Base-by-base conservation (phyloP, 1,140 invertebrate genomes). In the Aphidius ervi region DNA sequence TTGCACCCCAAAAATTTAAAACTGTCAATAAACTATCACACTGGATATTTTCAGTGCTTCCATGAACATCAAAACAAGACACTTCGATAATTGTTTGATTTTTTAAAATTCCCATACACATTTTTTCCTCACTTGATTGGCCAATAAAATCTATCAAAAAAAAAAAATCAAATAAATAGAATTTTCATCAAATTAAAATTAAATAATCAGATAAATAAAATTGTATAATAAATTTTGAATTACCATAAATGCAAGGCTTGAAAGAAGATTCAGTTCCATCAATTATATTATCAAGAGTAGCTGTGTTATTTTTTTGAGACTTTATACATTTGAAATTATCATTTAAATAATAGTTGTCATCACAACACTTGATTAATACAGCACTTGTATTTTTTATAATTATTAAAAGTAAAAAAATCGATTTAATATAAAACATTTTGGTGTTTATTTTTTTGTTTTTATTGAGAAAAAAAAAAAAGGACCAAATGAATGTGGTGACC, bases 1-100 rank as follows among this genome's bases (percentile, higher is more conserved):
- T 62, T 1, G 70, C 73, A 9, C 75, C 74, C 68, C 69, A 75
- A 42, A 70, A 71, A 42, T 66, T 62, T 6, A 75, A 6, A 1
- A 61, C 55, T 0, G 64, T 70, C 1, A 70, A 63, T n/a, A 74
- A 9, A 49, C 62, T 67, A 16, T 70, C 68, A 53, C 74, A 76
- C 2, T 63, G 20, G 0, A 53, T 23, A 20, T 40, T 9, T 16
- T 7, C 23, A 43, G 31, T 20, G 42, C 45, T n/a, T 9, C 52
- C 2, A 50, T 31, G 0, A 9, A 10, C 43, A 7, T 16, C 31
- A 45, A 42, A 47, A 20, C 63, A 55, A 37, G 53, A 52, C 23
- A 53, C 46, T 4, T 58, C 59, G 31, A 66, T 40, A 16, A 61
- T 31, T 5, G 67, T 70, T 16, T 61, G 61, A 50, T 70, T 71